These are phyloP conservation scores for Sander lucioperca DNA, from an alignment of 2,113 vertebrate genomes.

Conservation along the genomic window DNA sequence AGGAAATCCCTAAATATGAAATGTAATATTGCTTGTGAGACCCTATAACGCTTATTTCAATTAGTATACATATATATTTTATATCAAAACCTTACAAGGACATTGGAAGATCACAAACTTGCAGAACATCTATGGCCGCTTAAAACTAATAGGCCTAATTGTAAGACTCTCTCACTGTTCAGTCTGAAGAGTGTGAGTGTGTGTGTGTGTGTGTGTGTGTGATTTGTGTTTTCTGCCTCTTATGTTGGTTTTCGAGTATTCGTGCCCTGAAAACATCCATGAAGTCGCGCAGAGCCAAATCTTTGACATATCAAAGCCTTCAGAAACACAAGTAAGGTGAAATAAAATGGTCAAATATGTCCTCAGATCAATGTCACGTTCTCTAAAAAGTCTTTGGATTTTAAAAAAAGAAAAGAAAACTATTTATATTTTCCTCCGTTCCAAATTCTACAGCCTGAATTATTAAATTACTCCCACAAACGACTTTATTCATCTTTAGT, in stretches of 20 bases:
- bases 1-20: not conserved
- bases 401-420: not conserved
- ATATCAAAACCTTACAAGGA: not conserved
- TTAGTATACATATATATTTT: not conserved
- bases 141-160: not conserved
- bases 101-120: not conserved
- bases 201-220: conserved; percentile 32
- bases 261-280: not conserved
- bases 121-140: no score
- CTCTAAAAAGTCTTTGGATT: no score
- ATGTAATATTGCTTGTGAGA: not conserved
- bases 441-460: not conserved
- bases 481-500: not conserved
- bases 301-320: not conserved
- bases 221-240: not conserved
- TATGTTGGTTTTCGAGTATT: not conserved
- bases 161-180: not conserved
- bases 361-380: not conserved
- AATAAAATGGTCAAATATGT: not conserved
- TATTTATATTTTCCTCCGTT: not conserved
- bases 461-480: no score
- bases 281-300: not conserved
- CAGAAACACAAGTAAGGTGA: not conserved
- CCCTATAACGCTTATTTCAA: not conserved
- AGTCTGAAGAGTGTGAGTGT: conserved; percentile 24